These are phyloP conservation scores for Rhopalosiphum padi DNA, from an alignment of 1,140 invertebrate genomes.

Conservation along the genomic window DNA sequence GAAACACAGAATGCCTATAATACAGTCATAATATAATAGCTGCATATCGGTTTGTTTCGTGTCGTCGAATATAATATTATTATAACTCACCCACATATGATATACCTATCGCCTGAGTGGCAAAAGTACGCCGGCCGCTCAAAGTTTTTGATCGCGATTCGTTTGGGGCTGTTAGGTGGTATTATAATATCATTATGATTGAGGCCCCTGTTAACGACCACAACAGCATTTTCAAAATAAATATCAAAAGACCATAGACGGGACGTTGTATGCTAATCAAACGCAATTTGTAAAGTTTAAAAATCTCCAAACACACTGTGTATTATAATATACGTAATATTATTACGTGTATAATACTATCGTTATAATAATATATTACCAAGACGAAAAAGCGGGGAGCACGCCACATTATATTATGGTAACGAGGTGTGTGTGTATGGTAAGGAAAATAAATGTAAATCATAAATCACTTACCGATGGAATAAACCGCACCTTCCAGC, in stretches of 20 bases:
- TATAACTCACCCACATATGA: background rate
- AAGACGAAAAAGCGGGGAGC: background rate
- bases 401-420: background rate
- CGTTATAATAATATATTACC: background rate
- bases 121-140: background rate
- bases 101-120: background rate
- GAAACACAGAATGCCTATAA: background rate
- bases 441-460: background rate
- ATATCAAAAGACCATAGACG: background rate
- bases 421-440: background rate
- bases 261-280: background rate
- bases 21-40: background rate
- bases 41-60: background rate
- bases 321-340: background rate
- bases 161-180: background rate
- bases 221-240: background rate
- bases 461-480: constrained; percentile 2
- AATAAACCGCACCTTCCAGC: constrained; percentile 34
- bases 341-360: too few relatives aligned
- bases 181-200: constrained; percentile 3
- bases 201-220: background rate
- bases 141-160: background rate
- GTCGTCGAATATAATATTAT: background rate
- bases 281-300: background rate
- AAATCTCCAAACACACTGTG: background rate